These are phyloP conservation scores for Drosophila insularis DNA, from an alignment of 1,140 invertebrate species.

Conservation along the genomic window DNA sequence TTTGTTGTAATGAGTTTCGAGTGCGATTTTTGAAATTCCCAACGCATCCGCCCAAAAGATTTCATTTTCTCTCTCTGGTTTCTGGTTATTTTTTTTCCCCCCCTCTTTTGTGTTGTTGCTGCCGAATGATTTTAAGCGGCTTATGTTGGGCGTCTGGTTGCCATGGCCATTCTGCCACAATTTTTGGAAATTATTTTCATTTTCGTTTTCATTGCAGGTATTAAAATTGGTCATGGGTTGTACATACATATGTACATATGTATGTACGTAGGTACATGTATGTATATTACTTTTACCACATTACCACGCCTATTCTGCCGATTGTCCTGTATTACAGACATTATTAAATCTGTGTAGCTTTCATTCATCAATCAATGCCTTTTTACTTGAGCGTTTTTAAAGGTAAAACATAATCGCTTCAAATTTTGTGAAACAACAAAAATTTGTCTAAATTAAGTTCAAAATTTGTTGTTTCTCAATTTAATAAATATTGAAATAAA, in stretches of 20 bases:
- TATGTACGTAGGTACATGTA: background rate
- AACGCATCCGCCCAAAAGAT: slow-evolving; percentile 11
- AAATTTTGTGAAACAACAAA: background rate
- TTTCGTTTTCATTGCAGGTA: slow-evolving; percentile 42
- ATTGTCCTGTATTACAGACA: background rate
- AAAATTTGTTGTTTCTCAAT: too few species aligned
- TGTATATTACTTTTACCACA: background rate
- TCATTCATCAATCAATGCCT: background rate
- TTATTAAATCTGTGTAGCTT: slow-evolving; percentile 17
- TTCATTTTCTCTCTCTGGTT: slow-evolving; percentile 2
- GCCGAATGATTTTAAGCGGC: slow-evolving; percentile 60
- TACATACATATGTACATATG: background rate
- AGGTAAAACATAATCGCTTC: background rate
- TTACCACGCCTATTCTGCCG: background rate
- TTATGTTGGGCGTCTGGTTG: slow-evolving; percentile 54
- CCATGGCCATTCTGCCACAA: slow-evolving; percentile 39
- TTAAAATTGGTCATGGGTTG: background rate
- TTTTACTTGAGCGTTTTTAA: background rate
- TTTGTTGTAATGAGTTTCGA: slow-evolving; percentile 79
- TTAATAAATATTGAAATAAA: too few species aligned
- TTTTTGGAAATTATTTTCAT: slow-evolving; percentile 51
- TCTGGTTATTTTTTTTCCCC: slow-evolving; percentile 2
- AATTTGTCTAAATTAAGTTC: background rate
- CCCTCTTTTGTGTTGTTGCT: slow-evolving; percentile 20
- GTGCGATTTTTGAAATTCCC: slow-evolving; percentile 67